Base-by-base conservation (phyloP, 2,888 invertebrate genomes). In the Eledona agricola region DNA sequence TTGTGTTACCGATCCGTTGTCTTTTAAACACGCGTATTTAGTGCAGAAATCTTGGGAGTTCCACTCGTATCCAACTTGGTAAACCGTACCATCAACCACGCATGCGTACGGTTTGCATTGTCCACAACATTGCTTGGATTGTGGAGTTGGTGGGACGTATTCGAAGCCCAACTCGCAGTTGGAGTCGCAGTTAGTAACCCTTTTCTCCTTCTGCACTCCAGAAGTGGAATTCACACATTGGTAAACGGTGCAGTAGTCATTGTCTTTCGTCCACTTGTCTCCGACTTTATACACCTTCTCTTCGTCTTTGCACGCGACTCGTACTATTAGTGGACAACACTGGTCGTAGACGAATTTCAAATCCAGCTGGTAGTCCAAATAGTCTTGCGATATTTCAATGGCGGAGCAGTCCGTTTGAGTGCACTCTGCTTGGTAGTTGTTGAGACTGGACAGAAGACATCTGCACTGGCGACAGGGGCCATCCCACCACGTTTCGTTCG, bases 391-490 rank as follows among this genome's bases (percentile, higher is more conserved):
- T 1, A 71, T 65, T n/a, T 65, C 57, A 0, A 80, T 37, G 7
- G 70, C 57, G 1, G 81, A 72, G 63, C 88, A 89, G 45, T 81
- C 76, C 1, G 75, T 78, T 5, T 74, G 72, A 0, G 76, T 63
- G 71, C 89, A 89, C 1, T 74, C 53, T 5, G 70, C 65, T 3
- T 75, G 68, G 1, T 66, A 63, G 46, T 72, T 78, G 3, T 70
- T 72, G 7, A 64, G 58, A 4, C 64, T 60, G 23, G 69, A 62
- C 19, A 74, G 74, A 15, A 60, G 25, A 69, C 89, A 89, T 28
- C 75, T 75, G 62, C 89, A 90, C 17, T 78, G 76, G 22, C 83
- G 81, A 65, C 90, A 90, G 11, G 86, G 85, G 0, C 88, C 89
- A 70, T 89, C 88, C 52, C 78, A 69, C 89, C 89, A 90, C 0